These are phyloP conservation scores for Polypedilum pembai DNA, from an alignment of 1,140 invertebrate species.

Conservation along the genomic window DNA sequence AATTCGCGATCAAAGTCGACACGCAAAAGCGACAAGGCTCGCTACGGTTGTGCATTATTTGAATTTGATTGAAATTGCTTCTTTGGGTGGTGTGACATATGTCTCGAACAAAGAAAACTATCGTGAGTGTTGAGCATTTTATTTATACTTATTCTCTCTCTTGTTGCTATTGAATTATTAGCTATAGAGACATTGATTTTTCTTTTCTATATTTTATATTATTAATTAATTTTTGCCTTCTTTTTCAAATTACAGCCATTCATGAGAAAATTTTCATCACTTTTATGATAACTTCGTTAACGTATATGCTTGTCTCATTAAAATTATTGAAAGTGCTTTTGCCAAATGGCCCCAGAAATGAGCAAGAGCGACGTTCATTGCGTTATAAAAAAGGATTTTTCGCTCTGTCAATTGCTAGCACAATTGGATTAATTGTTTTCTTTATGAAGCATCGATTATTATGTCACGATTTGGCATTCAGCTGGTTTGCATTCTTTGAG, in stretches of 20 bases:
- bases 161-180: slow-evolving; percentile 3
- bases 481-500: slow-evolving; percentile 87
- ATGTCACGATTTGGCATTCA: slow-evolving; percentile 87
- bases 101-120: slow-evolving; percentile 92
- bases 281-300: slow-evolving; percentile 80
- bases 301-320: slow-evolving; percentile 64
- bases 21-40: slow-evolving; percentile 49
- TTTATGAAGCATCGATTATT: slow-evolving; percentile 80
- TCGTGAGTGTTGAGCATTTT: slow-evolving; percentile 58
- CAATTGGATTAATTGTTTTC: slow-evolving; percentile 72
- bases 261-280: slow-evolving; percentile 89
- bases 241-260: slow-evolving; percentile 58
- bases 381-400: slow-evolving; percentile 67
- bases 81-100: slow-evolving; percentile 81
- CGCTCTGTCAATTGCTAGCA: slow-evolving; percentile 64
- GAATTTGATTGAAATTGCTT: slow-evolving; percentile 74
- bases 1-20: slow-evolving; percentile 48
- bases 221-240: slow-evolving; percentile 28
- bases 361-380: slow-evolving; percentile 46
- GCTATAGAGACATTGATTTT: slow-evolving; percentile 27
- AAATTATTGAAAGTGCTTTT: slow-evolving; percentile 39
- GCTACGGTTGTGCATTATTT: slow-evolving; percentile 73
- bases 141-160: slow-evolving; percentile 23
- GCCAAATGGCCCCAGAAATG: slow-evolving; percentile 42
- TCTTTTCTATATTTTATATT: slow-evolving; percentile 29